These are phyloP conservation scores for Silurus aristotelis DNA, from an alignment of 2,797 vertebrate genomes.

Conservation along the genomic window DNA sequence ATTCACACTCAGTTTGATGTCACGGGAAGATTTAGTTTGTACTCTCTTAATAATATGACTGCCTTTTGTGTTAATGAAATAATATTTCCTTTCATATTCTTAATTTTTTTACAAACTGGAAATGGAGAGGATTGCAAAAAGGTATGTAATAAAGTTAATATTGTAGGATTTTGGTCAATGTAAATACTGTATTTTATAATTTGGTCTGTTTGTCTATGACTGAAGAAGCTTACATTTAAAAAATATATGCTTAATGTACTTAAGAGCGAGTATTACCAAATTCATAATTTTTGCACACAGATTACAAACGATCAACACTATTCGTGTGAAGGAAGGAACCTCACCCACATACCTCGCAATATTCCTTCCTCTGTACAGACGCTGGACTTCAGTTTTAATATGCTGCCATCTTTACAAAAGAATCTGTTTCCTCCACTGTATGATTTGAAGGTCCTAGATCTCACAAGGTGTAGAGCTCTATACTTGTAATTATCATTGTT, in stretches of 20 bases:
- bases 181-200: not conserved
- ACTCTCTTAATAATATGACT: not conserved
- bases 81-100: not conserved
- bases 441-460: slow-evolving; percentile 40
- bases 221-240: too few relatives aligned
- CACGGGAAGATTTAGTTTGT: not conserved
- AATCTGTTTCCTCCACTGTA: slow-evolving; percentile 31
- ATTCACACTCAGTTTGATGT: not conserved
- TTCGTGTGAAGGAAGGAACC: slow-evolving; percentile 48
- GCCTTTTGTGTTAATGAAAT: not conserved
- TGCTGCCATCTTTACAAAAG: slow-evolving; percentile 35
- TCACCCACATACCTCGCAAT: slow-evolving; percentile 41
- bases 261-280: too few relatives aligned
- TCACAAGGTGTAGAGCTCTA: slow-evolving; percentile 44
- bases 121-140: slow-evolving; percentile 34
- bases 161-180: not conserved
- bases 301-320: slow-evolving; percentile 1
- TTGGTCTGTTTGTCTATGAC: too few relatives aligned
- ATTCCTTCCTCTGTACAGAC: slow-evolving; percentile 33
- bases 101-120: slow-evolving; percentile 27
- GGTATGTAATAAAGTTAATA: slow-evolving; percentile 15
- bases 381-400: slow-evolving; percentile 36
- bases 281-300: too few relatives aligned
- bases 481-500: not conserved
- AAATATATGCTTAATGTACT: too few relatives aligned